phyloP scores from a whole-genome alignment of 2,888 invertebrate species.

The Lingula anatina region DNA sequence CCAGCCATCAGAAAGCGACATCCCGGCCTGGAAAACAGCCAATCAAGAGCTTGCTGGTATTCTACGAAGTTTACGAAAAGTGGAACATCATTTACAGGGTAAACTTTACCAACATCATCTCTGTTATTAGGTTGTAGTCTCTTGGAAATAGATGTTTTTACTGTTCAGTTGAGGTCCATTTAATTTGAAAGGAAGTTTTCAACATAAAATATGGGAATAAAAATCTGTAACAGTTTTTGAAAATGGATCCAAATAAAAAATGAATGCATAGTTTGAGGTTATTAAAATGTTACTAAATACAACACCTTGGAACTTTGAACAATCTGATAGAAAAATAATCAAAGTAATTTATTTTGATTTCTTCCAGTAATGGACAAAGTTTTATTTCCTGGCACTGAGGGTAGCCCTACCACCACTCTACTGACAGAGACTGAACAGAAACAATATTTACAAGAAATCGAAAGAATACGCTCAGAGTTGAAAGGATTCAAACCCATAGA shows the following conservation, averaged over 20 bases:
- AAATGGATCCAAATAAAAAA: too few relatives aligned
- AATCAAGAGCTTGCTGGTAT: constrained; percentile 56
- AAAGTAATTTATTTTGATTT: neutral
- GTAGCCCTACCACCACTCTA: constrained; percentile 22
- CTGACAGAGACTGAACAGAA: constrained; percentile 27
- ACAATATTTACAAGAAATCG: constrained; percentile 40
- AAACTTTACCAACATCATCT: constrained; percentile 5
- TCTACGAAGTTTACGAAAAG: constrained; percentile 56
- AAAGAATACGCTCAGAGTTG: constrained; percentile 39
- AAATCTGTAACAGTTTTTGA: too few relatives aligned
- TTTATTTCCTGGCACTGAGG: constrained; percentile 33
- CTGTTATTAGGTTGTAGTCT: neutral
- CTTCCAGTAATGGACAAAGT: constrained; percentile 37
- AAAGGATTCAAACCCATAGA: constrained; percentile 47
- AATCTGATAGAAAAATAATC: too few relatives aligned
- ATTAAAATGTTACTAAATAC: too few relatives aligned
- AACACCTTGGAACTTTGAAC: too few relatives aligned
- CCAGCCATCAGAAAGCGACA: constrained; percentile 26
- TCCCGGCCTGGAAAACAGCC: constrained; percentile 48
- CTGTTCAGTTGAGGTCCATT: neutral
- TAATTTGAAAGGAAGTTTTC: neutral
- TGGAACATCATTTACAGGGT: constrained; percentile 57
- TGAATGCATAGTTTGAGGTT: too few relatives aligned
- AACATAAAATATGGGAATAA: neutral
- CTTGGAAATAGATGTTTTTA: neutral